Conservation (phyloP, 2,888 invertebrate species). For the Listrodromus nycthemerus region DNA sequence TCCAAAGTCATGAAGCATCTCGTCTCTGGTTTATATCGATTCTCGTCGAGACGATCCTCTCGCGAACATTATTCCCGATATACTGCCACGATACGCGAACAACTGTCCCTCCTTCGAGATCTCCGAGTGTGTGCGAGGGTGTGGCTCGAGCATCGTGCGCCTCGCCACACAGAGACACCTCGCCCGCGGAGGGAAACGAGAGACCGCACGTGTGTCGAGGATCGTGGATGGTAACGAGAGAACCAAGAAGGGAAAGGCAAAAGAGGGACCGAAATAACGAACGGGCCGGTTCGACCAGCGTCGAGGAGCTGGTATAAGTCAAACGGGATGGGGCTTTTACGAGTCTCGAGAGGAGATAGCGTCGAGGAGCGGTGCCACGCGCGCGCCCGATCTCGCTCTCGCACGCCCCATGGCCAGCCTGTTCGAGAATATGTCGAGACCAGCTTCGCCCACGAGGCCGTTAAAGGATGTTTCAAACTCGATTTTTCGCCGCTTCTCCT, state of each 20-base stretch:
- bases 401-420: conserved; percentile 51
- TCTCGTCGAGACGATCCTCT: conserved; percentile 12
- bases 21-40: conserved; percentile 25
- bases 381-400: conserved; percentile 60
- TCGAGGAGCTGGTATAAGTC: conserved; percentile 74
- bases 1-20: neutral
- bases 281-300: conserved; percentile 72
- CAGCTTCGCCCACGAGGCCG: conserved; percentile 65
- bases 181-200: conserved; percentile 28
- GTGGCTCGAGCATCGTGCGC: conserved; percentile 10
- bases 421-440: conserved; percentile 62
- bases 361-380: conserved; percentile 65
- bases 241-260: conserved; percentile 53
- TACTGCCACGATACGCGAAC: conserved; percentile 20
- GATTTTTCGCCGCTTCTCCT: conserved; percentile 67
- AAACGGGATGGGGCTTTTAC: conserved; percentile 79
- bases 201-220: conserved; percentile 36
- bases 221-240: conserved; percentile 47
- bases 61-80: conserved; percentile 33
- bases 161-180: neutral
- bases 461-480: conserved; percentile 67
- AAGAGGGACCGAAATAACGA: conserved; percentile 78
- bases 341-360: conserved; percentile 73
- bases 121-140: conserved; percentile 22
- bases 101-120: conserved; percentile 16